Percentiles rank a stretch among this genome's conserved stretches.
These are phyloP conservation scores for Autographa pulchrina DNA, from an alignment of 2,888 invertebrate genomes.

Conservation along the genomic window DNA sequence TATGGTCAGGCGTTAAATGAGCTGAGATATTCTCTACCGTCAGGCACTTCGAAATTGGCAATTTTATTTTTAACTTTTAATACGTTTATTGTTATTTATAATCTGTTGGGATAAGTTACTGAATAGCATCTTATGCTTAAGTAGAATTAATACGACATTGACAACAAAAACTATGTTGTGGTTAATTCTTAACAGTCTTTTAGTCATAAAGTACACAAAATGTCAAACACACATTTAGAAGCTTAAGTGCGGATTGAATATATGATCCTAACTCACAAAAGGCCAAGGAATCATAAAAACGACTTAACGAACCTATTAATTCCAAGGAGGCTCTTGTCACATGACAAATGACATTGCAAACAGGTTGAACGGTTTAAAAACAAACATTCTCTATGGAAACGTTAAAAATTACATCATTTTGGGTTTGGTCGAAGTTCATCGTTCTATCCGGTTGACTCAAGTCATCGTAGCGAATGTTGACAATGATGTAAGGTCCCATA, in stretches of 20 bases:
- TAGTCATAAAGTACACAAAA: not conserved
- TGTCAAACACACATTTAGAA: not conserved
- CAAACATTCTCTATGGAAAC: conserved; percentile 27
- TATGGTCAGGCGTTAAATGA: not conserved
- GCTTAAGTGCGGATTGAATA: not conserved
- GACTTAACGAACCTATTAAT: not conserved
- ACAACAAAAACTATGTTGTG: no score
- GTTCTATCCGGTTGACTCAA: conserved; percentile 30
- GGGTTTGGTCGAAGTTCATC: conserved; percentile 46
- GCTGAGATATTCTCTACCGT: not conserved
- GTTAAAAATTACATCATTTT: conserved; percentile 53
- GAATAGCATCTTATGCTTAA: no score
- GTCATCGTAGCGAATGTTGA: conserved; percentile 38
- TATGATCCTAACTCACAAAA: not conserved
- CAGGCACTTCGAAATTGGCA: not conserved
- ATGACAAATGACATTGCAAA: conserved; percentile 48
- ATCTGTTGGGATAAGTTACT: no score
- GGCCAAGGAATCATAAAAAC: not conserved
- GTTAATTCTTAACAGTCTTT: no score
- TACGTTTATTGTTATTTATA: no score
- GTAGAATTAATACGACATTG: no score
- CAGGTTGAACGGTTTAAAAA: conserved; percentile 40
- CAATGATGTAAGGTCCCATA: conserved; percentile 37
- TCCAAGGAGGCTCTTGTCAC: not conserved
- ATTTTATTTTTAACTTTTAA: not conserved